Evolutionary conservation across 2,888 invertebrate species (phyloP), one percentile per base, ranked within the genome.

Genomic region (Ceriagrion tenellum): DNA sequence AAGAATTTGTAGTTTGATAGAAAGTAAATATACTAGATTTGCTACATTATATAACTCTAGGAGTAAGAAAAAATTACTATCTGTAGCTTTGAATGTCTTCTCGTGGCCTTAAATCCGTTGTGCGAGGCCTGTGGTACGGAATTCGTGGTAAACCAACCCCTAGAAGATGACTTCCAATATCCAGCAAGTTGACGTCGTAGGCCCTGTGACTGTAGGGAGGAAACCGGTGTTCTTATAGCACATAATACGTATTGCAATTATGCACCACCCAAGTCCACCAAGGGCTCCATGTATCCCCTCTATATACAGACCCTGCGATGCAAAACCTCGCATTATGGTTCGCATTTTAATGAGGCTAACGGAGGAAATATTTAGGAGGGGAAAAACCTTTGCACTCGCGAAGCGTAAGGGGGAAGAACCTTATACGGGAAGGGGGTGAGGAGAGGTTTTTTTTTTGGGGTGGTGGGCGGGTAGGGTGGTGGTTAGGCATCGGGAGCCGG

Each of bases 291-390:
- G 3, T 6, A 35, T 35, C 30, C 35, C 35, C 35, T 18, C 26
- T 12, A 13, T 35, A 35, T 35, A 35, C 81, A 35, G 35, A 35
- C 16, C 13, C 81, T 26, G 3, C 26, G 69, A 69, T 69, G 69
- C 69, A 26, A 69, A 69, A 69, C 69, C 69, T 26, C 69, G 69
- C 69, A 3, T 69, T 20, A 69, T 69, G 26, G n/a, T 20, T 2
- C 69, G 69, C 69, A 35, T 81, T 35, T 35, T 81, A 81, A 81
- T 81, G 81, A 81, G 81, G 81, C 13, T 26, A 81, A 81, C 81
- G 89, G n/a, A 1, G 55, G 89, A 12, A 47, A 88, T 47, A 89
- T 89, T 47, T 47, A 26, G 26, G 89, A 26, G 89, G 26, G n/a
- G 8, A 81, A 81, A 81, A 81, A 35, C 13, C 30, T 81, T 35